These are phyloP conservation scores for Orthosia gracilis DNA, from an alignment of 2,888 invertebrate genomes.

Conservation along the genomic window DNA sequence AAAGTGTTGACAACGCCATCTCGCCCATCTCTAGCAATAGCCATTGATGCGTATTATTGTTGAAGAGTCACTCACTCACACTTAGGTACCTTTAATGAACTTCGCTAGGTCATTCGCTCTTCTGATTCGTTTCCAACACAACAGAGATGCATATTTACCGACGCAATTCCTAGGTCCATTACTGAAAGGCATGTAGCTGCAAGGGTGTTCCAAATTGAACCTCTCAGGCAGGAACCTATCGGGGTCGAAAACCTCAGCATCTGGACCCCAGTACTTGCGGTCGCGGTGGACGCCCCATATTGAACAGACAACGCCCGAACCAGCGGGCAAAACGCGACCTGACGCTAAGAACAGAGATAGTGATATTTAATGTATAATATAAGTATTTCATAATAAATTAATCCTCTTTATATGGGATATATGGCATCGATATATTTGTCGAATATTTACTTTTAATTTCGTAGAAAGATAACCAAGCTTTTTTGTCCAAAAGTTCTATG, in stretches of 20 bases:
- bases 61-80: too few species aligned
- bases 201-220: conserved; percentile 80
- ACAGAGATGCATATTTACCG: conserved; percentile 76
- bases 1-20: too few species aligned
- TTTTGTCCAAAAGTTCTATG: background rate
- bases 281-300: conserved; percentile 90
- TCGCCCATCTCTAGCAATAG: too few species aligned
- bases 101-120: too few species aligned
- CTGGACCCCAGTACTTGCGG: conserved; percentile 91
- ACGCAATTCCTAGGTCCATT: conserved; percentile 89
- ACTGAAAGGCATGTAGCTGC: conserved; percentile 89
- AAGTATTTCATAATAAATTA: background rate
- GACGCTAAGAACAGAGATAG: conserved; percentile 74
- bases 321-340: conserved; percentile 84
- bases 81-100: too few species aligned
- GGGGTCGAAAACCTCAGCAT: conserved; percentile 92
- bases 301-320: conserved; percentile 85
- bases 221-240: conserved; percentile 92
- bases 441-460: too few species aligned
- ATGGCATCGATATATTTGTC: too few species aligned
- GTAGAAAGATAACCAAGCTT: background rate
- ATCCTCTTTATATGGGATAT: too few species aligned
- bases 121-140: too few species aligned
- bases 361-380: background rate
- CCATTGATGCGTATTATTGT: too few species aligned